Evolutionary conservation across 2,888 invertebrate genomes (phyloP).

Genomic region (Parapristionchus giblindavisi): DNA sequence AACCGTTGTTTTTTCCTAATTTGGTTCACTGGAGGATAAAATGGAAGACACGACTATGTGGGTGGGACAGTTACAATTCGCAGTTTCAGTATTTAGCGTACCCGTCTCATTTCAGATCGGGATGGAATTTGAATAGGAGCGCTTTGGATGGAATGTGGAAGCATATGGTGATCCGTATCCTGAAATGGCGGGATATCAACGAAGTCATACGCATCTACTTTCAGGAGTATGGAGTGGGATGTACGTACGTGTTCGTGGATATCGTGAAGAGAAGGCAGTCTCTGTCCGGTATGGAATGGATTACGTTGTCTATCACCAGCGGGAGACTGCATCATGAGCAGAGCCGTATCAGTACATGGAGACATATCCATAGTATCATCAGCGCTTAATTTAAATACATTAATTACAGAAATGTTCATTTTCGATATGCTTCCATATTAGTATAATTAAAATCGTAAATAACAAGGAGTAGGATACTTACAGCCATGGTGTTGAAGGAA

Average conservation of each 20-base stretch:
- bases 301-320: not conserved
- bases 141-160: constrained; percentile 22
- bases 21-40: too few species aligned
- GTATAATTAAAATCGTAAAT: not conserved
- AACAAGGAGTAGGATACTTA: not conserved
- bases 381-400: not conserved
- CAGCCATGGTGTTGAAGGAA: constrained; percentile 32
- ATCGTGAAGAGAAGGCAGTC: constrained; percentile 28
- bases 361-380: constrained; percentile 47
- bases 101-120: too few species aligned
- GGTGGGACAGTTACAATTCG: not conserved
- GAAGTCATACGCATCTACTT: not conserved
- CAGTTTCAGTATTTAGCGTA: not conserved
- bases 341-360: constrained; percentile 46
- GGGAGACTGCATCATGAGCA: constrained; percentile 49
- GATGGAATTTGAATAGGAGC: constrained; percentile 27
- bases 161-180: not conserved
- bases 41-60: too few species aligned
- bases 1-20: too few species aligned
- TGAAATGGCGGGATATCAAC: not conserved
- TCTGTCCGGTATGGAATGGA: constrained; percentile 5
- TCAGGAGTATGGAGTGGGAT: not conserved
- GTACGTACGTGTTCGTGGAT: constrained; percentile 15
- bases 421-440: not conserved
- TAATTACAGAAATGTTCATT: not conserved